phyloP scores from a whole-genome alignment of 2,888 invertebrate genomes.

The Eupithecia inturbata region DNA sequence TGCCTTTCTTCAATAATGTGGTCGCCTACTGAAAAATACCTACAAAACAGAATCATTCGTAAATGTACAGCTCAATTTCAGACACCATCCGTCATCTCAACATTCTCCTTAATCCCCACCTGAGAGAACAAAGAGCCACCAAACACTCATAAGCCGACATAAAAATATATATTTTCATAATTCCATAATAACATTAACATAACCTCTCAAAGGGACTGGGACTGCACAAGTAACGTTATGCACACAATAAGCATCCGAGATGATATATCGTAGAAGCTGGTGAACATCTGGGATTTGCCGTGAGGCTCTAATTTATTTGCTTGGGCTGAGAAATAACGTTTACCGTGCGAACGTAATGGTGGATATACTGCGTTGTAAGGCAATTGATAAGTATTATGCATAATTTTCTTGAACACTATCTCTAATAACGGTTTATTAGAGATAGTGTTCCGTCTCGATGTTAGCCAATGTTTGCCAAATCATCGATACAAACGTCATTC shows the following conservation, averaged over 20 bases:
- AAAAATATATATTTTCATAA: conserved; percentile 46
- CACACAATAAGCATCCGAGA: conserved; percentile 43
- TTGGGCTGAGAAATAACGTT: no score
- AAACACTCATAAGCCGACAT: conserved; percentile 29
- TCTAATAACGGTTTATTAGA: no score
- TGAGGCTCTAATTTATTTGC: no score
- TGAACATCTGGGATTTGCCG: no score
- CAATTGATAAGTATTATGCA: no score
- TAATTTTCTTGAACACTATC: no score
- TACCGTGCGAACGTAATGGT: no score
- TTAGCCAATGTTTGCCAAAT: no score
- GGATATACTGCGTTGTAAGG: no score
- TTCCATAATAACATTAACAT: conserved; percentile 48
- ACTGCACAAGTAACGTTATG: conserved; percentile 43
- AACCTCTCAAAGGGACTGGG: conserved; percentile 39
- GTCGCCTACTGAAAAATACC: not conserved
- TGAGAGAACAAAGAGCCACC: conserved; percentile 25
- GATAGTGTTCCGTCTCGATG: no score
- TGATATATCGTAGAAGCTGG: no score
- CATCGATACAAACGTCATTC: no score
- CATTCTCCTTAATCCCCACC: conserved; percentile 12
- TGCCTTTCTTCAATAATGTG: not conserved
- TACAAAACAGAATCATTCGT: not conserved
- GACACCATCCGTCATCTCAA: not conserved
- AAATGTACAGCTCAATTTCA: not conserved